Evolutionary conservation across 2,888 invertebrate genomes (phyloP).

Genomic region (Ariolimax columbianus): DNA sequence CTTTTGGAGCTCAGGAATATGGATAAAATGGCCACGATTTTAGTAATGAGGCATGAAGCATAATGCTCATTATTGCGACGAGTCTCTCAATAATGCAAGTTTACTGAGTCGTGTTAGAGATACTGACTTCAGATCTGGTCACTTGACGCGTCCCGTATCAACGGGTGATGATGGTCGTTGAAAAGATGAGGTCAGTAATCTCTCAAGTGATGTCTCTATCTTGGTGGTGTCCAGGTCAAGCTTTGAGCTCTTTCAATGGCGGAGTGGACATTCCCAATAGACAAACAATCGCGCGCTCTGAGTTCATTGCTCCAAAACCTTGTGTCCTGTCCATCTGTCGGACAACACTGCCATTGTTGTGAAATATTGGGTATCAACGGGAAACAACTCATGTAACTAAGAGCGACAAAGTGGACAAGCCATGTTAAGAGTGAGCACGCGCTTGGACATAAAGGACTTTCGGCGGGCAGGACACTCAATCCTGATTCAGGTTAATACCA

Average conservation of each 20-base stretch:
- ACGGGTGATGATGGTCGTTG: not conserved
- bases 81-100: not conserved
- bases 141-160: slow-evolving; percentile 4
- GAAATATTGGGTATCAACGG: slow-evolving; percentile 31
- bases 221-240: not conserved
- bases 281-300: slow-evolving; percentile 1
- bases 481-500: not conserved
- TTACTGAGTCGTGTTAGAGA: not conserved
- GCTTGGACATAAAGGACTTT: not conserved
- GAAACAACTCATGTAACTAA: slow-evolving; percentile 29
- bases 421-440: slow-evolving; percentile 33
- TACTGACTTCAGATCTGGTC: not conserved
- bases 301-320: slow-evolving; percentile 30
- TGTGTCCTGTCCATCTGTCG: slow-evolving; percentile 43
- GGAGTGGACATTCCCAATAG: slow-evolving; percentile 12
- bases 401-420: slow-evolving; percentile 41
- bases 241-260: not conserved
- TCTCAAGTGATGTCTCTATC: not conserved
- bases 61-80: not conserved
- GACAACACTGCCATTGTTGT: slow-evolving; percentile 32
- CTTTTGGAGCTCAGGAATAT: too few relatives aligned
- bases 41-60: not conserved
- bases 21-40: too few relatives aligned
- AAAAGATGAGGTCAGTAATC: slow-evolving; percentile 9
- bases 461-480: slow-evolving; percentile 1